Base-by-base conservation (phyloP, 2,797 vertebrate species). In the Epinephelus malabaricus region DNA sequence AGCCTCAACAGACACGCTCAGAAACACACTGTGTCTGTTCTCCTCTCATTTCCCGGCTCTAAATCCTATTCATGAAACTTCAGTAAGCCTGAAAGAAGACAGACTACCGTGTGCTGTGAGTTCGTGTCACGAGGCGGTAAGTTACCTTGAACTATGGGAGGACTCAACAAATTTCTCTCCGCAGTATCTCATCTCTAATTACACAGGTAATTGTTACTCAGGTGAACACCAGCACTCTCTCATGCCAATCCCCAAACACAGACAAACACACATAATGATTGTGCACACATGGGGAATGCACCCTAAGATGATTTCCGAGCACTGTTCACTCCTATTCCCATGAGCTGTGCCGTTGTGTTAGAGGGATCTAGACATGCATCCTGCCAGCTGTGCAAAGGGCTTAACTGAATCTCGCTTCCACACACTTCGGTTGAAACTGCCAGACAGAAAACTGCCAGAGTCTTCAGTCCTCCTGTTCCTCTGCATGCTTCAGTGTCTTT, bases 371-470 rank as follows among this genome's bases (percentile, higher is more conserved):
- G 76, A 55, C 78, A 62, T 67, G 66, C 62, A 80, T 83, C 86
- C 84, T 91, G 79, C 69, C 91, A 91, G 83, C 87, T 88, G 89
- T 88, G 78, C 58, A 47, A 56, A 55, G 38, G 75, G 75, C 78
- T 88, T 83, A 88, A 75, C 76, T 21, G 25, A 79, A 64, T 83
- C 63, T 45, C 61, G 76, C 83, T 76, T 69, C 30, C 34, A 23
- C 46, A 61, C 21, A 51, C 54, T 50, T 75, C 43, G 45, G 61
- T 59, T 6, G 0, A 59, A 75, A 60, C 27, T 68, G 50, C 72
- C 72, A 84, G 75, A 58, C 30, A 59, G 51, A 40, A 46, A 69
- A 60, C 45, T 60, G 55, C 53, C 46, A 76, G 51, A 30, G n/a
- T 71, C 8, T 49, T 6, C 8, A 49, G 23, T 34, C 54, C 53